Conservation (phyloP, 2,888 invertebrate species). For the Rhimphoctona megacephalus region DNA sequence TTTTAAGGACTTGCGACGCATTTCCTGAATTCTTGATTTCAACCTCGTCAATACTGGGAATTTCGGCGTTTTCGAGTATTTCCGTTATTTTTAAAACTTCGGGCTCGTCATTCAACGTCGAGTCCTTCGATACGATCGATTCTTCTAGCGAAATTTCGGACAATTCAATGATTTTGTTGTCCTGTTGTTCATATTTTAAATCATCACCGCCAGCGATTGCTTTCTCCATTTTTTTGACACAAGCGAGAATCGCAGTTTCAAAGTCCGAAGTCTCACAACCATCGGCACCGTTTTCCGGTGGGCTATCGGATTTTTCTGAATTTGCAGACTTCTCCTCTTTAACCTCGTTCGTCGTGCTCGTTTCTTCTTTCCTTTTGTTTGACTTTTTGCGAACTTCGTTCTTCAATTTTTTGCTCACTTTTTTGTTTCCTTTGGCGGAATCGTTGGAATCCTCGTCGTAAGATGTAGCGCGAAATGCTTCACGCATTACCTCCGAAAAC, state of each 20-base stretch:
- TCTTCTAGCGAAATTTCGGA: neutral
- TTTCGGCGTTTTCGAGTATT: constrained; percentile 1
- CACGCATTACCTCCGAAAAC: constrained; percentile 59
- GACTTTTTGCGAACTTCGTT: constrained; percentile 52
- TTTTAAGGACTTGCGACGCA: neutral
- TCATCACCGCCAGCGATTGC: constrained; percentile 7
- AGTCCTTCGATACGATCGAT: neutral
- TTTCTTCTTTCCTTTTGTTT: constrained; percentile 48
- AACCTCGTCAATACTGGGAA: neutral
- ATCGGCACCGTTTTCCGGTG: constrained; percentile 24
- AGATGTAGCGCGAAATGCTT: constrained; percentile 27
- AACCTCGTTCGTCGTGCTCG: constrained; percentile 19
- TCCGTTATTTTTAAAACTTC: constrained; percentile 1
- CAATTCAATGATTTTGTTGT: constrained; percentile 15
- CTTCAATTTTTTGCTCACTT: constrained; percentile 47
- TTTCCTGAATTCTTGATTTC: neutral
- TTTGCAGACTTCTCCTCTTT: constrained; percentile 5
- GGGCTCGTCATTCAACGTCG: neutral
- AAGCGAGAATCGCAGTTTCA: constrained; percentile 49
- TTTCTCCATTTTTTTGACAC: constrained; percentile 49
- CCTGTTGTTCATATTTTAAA: neutral
- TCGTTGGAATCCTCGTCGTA: constrained; percentile 64
- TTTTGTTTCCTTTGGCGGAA: constrained; percentile 45
- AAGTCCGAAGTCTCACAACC: constrained; percentile 24
- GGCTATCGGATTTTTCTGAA: neutral